Base-by-base conservation (phyloP, 2,888 invertebrate genomes). In the Xestia c-nigrum region DNA sequence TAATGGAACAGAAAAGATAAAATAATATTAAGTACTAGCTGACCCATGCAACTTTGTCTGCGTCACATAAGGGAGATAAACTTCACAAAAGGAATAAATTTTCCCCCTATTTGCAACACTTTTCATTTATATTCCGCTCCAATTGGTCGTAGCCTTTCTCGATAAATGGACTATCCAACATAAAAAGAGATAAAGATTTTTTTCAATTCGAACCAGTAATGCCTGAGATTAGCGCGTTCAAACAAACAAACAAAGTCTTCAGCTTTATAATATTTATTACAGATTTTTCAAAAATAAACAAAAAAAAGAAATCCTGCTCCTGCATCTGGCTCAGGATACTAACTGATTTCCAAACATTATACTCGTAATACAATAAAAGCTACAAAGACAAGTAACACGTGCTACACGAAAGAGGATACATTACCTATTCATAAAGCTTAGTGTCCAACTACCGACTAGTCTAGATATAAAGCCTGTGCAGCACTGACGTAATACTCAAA, bases 401-500 rank as follows among this genome's bases (percentile, higher is more conserved):
- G 38, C 38, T 16, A 16, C 24, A 38, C 14, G 46, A 31, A 47
- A 46, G 10, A 16, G 16, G 19, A 16, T 70, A 71, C 14, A 55
- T 47, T 16, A 47, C 9, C 31, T 50, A 64, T 72, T 72, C 47
- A 72, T 55, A 64, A 72, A 77, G 77, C 72, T 80, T 64, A 72
- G 55, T 77, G 73, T 55, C 47, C 80, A 61, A 79, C 43, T 14
- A 19, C 40, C 10, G 1, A 4, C 47, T 57, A 80, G 40, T 14
- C 31, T 21, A 55, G 19, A 64, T 47, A 14, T 72, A 64, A 77
- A 80, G 63, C 72, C 55, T 5, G 63, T 43, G 63, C 31, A 47
- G 72, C 80, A 72, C 80, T 14, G 40, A 79, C 19, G 21, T 63
- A 16, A 80, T 80, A 64, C 72, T 72, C 72, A 43, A 80, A 72